Percentiles rank a stretch among this genome's conserved stretches.
Evolutionary conservation across 2,888 invertebrate genomes (phyloP).

Genomic region (Cistogaster globosa): DNA sequence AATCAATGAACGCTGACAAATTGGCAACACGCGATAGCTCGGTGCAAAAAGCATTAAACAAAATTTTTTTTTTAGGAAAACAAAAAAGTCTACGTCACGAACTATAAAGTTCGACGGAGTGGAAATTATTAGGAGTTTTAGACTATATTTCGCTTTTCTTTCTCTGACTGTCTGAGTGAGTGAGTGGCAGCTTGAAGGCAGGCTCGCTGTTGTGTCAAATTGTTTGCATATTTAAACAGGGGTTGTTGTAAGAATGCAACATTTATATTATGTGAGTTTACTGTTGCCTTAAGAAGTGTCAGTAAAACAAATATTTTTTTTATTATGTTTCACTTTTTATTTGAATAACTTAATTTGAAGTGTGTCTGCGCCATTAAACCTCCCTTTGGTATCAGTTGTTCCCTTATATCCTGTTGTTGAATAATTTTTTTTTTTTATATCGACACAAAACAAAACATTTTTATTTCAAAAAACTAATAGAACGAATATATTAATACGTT

Average conservation of each 20-base stretch:
- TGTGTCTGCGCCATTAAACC: slow-evolving; percentile 55
- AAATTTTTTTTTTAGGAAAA: slow-evolving; percentile 35
- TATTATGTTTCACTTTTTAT: slow-evolving; percentile 55
- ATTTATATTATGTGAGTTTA: slow-evolving; percentile 22
- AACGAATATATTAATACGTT: slow-evolving; percentile 48
- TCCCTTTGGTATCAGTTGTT: slow-evolving; percentile 19
- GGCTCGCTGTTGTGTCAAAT: slow-evolving; percentile 20
- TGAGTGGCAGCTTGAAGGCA: slow-evolving; percentile 35
- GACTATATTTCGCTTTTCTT: neutral
- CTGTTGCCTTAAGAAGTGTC: slow-evolving; percentile 1
- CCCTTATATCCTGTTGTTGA: slow-evolving; percentile 28
- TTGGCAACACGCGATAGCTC: slow-evolving; percentile 80
- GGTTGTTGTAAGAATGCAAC: slow-evolving; percentile 59
- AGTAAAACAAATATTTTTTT: slow-evolving; percentile 59
- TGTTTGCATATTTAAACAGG: slow-evolving; percentile 44
- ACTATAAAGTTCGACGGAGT: slow-evolving; percentile 66
- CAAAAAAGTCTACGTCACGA: slow-evolving; percentile 62
- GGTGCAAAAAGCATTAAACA: slow-evolving; percentile 38
- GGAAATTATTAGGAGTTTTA: slow-evolving; percentile 67
- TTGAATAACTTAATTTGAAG: slow-evolving; percentile 71
- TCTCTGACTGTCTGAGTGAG: slow-evolving; percentile 17
- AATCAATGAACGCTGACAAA: slow-evolving; percentile 80
- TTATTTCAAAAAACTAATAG: slow-evolving; percentile 34
- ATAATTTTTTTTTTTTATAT: slow-evolving; percentile 18
- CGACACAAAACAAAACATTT: neutral